These are phyloP conservation scores for Pseudomyrmex gracilis DNA, from an alignment of 1,140 invertebrate species.

Conservation along the genomic window DNA sequence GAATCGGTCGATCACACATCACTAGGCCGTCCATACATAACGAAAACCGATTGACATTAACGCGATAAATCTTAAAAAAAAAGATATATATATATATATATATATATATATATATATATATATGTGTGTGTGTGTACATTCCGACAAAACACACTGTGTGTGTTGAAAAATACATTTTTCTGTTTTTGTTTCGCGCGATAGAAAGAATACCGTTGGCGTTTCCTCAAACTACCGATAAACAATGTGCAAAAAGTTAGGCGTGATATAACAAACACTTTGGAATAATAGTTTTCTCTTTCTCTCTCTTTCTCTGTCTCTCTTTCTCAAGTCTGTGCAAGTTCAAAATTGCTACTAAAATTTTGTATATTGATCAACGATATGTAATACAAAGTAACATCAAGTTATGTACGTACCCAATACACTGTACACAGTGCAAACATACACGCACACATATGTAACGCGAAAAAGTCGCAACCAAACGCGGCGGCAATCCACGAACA, in stretches of 20 bases:
- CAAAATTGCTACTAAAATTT: neutral
- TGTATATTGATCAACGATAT: neutral
- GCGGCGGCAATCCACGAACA: too few species aligned
- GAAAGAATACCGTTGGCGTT: neutral
- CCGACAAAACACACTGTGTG: too few species aligned
- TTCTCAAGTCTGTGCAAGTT: neutral
- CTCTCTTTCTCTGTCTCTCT: too few species aligned
- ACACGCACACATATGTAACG: too few species aligned
- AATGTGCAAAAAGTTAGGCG: too few species aligned
- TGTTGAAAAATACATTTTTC: neutral
- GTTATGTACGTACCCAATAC: neutral
- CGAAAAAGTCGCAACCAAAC: too few species aligned
- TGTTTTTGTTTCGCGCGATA: neutral
- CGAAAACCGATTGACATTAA: constrained; percentile 59
- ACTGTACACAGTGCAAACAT: too few species aligned
- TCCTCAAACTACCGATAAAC: too few species aligned
- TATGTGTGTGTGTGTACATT: neutral
- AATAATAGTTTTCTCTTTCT: neutral
- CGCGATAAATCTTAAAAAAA: constrained; percentile 59
- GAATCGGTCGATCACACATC: constrained; percentile 56
- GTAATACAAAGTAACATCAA: neutral
- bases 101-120: constrained; percentile 20
- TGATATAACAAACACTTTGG: too few species aligned
- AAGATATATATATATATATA: constrained; percentile 23
- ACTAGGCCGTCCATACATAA: constrained; percentile 57